Evolutionary conservation across 2,797 vertebrate species (phyloP).

Genomic region (Gadopsis marmoratus): DNA sequence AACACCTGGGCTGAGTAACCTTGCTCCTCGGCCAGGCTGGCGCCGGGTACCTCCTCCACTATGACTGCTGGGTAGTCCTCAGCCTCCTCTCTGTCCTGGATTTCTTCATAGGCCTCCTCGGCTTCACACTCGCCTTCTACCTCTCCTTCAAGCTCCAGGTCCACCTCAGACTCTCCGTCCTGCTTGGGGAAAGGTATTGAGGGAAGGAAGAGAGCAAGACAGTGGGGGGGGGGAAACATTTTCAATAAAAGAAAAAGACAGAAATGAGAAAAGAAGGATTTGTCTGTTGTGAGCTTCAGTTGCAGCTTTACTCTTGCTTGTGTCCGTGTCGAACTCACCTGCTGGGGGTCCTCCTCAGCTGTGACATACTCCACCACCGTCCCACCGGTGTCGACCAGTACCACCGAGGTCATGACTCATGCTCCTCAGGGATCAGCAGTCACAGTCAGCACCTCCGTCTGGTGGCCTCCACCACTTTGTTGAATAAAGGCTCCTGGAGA

Average conservation of each 20-base stretch:
- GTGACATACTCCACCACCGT: constrained; percentile 90
- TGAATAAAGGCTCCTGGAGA: constrained; percentile 33
- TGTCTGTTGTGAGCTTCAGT: not conserved
- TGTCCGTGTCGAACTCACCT: constrained; percentile 68
- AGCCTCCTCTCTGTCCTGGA: constrained; percentile 73
- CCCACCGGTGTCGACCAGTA: constrained; percentile 91
- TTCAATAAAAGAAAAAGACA: not conserved
- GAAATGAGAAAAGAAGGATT: not conserved
- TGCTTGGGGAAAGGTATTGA: constrained; percentile 36
- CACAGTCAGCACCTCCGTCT: constrained; percentile 38
- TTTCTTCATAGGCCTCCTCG: constrained; percentile 86
- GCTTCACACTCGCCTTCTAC: constrained; percentile 82
- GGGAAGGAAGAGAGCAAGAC: not conserved
- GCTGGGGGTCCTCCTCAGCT: constrained; percentile 83
- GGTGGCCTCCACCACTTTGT: constrained; percentile 31
- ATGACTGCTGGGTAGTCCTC: constrained; percentile 91
- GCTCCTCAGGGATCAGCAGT: constrained; percentile 68
- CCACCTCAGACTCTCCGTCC: constrained; percentile 80
- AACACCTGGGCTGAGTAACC: constrained; percentile 91
- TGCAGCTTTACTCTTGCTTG: not conserved
- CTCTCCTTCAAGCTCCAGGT: constrained; percentile 75
- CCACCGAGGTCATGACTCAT: constrained; percentile 95
- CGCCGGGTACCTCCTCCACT: constrained; percentile 92
- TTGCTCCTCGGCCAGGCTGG: constrained; percentile 84
- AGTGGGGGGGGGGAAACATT: not conserved